Evolutionary conservation across 2,888 invertebrate species (phyloP), one percentile per base, ranked within the genome.

Genomic region (Eupeodes latifasciatus): DNA sequence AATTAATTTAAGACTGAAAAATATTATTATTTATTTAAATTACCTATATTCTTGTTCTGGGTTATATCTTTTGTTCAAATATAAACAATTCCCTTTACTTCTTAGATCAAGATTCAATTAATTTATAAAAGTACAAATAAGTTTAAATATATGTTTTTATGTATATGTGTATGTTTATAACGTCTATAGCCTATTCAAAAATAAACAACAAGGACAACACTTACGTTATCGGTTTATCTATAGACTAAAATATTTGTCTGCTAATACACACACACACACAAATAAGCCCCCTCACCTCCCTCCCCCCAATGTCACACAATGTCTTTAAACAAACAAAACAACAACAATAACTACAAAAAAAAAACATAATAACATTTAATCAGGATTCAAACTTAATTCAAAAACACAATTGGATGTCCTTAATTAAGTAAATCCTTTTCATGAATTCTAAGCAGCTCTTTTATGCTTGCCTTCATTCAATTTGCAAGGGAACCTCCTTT

Each of bases 371-470:
- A 84, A 87, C 84, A 84, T 84, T 87, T 83, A 87, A 87, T 84
- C 84, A 87, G 87, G 87, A 87, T 84, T 84, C 84, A 84, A 87
- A 84, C 87, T 84, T 87, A 87, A 87, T 84, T 87, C 87, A 81
- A 81, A 84, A 87, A 77, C 80, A 87, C 87, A 87, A 87, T 87
- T 87, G 84, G 84, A 87, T 87, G 87, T 84, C 87, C 87, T 87
- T 87, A 87, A 87, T 87, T 87, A 87, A 87, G 87, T 87, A 87
- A 87, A 87, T 80, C 80, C 84, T 84, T 87, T 87, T 77, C 84
- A 87, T 87, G 87, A 87, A 87, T 87, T 87, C 87, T 84, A 84
- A 87, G 77, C 84, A 87, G 79, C 59, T 84, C 84, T 76, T 49
- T 44, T 76, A 74, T 84, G 61, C 44, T 72, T 76, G 80, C 69